Percentiles rank a stretch among this genome's conserved stretches.
Evolutionary conservation across 2,888 invertebrate species (phyloP).

Genomic region (Troides helena): DNA sequence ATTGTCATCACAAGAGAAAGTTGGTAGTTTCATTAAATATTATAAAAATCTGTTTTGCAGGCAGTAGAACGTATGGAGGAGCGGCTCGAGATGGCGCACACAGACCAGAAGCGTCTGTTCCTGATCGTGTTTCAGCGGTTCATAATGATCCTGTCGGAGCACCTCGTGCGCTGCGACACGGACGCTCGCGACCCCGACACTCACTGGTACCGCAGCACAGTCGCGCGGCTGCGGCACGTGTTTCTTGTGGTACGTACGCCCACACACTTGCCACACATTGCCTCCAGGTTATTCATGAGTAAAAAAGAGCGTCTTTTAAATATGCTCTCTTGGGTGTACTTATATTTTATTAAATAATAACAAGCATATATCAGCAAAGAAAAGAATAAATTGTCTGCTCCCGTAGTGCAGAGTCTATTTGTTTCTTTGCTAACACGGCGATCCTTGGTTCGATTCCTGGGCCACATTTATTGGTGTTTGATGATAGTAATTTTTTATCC

Average conservation of each 20-base stretch:
- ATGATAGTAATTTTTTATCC: no score
- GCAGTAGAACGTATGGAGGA: slow-evolving; percentile 98
- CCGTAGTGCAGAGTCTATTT: no score
- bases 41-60: slow-evolving; percentile 54
- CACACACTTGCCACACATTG: background rate
- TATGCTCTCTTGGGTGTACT: no score
- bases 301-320: no score
- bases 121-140: slow-evolving; percentile 98
- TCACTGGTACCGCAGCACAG: slow-evolving; percentile 97
- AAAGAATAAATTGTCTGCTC: no score
- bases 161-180: slow-evolving; percentile 95
- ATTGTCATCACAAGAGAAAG: no score
- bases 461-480: no score
- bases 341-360: no score
- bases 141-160: slow-evolving; percentile 98
- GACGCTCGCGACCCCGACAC: slow-evolving; percentile 96
- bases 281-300: no score
- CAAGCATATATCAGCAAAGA: no score
- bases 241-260: slow-evolving; percentile 89
- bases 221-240: slow-evolving; percentile 96
- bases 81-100: slow-evolving; percentile 94
- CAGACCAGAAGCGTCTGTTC: slow-evolving; percentile 97
- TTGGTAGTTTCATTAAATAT: background rate
- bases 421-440: no score
- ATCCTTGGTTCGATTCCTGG: no score